Evolutionary conservation across 2,113 vertebrate genomes (phyloP).

Genomic region (Stictonetta naevosa): DNA sequence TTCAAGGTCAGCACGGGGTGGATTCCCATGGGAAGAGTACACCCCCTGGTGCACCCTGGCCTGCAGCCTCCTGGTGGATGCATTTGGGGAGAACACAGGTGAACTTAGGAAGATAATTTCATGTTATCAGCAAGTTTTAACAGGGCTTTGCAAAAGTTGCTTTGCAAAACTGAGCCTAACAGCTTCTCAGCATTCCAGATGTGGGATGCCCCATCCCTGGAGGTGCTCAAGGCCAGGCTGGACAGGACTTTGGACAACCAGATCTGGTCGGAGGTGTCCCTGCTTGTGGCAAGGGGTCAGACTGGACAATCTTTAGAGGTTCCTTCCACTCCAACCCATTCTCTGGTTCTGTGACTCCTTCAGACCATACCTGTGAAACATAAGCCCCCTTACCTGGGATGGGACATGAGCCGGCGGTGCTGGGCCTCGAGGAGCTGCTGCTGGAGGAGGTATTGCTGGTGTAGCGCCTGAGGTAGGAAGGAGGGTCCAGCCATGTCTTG

Average conservation of each 20-base stretch:
- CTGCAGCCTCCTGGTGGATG: background rate
- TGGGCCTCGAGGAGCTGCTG: conserved; percentile 98
- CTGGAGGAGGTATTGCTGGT: conserved; percentile 99
- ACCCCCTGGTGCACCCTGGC: background rate
- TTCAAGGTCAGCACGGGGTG: fast-evolving
- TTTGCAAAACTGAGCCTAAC: fast-evolving
- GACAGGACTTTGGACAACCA: background rate
- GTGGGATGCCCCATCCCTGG: background rate
- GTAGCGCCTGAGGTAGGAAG: conserved; percentile 99
- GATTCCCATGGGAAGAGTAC: background rate
- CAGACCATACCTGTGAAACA: background rate
- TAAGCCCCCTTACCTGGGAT: conserved; percentile 83
- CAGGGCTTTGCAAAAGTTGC: fast-evolving
- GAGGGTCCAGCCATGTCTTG: conserved; percentile 92
- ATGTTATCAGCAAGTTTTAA: fast-evolving
- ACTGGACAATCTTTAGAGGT: background rate
- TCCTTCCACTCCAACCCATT: background rate
- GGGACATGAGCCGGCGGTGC: conserved; percentile 91
- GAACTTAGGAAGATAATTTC: background rate
- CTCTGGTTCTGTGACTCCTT: background rate
- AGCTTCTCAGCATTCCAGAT: background rate
- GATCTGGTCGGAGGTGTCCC: background rate
- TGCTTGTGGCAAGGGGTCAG: background rate
- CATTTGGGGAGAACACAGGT: fast-evolving
- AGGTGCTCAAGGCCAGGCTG: background rate